phyloP scores from a whole-genome alignment of 2,797 vertebrate species.

The Coregonus suidteri region DNA sequence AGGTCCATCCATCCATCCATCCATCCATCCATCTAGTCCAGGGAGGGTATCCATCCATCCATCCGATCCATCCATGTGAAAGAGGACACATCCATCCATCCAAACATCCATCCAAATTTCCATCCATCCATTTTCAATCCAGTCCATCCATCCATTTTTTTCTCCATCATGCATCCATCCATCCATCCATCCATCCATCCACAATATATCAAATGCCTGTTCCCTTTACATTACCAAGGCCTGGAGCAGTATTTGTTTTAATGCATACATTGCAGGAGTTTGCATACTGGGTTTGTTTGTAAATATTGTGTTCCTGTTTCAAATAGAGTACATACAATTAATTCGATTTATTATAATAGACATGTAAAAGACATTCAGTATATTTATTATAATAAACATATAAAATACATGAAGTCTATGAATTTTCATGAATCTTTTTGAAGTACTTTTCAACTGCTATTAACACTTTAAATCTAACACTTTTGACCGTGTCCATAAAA shows the following conservation, averaged over 20 bases:
- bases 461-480: background rate
- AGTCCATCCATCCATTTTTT: no score
- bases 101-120: no score
- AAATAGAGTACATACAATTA: constrained; percentile 75
- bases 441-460: background rate
- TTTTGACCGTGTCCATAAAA: no score
- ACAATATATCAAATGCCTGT: background rate
- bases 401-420: constrained; percentile 34
- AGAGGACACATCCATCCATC: no score
- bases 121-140: no score
- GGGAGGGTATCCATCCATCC: no score
- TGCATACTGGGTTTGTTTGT: constrained; percentile 66
- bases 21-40: no score
- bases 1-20: no score
- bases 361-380: constrained; percentile 58
- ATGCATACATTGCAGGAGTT: constrained; percentile 59
- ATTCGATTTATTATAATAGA: constrained; percentile 82
- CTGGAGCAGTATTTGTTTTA: constrained; percentile 60
- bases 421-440: background rate
- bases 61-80: no score
- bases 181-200: background rate
- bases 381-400: constrained; percentile 79
- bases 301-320: constrained; percentile 58
- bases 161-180: background rate
- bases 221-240: constrained; percentile 55